Evolutionary conservation across 2,797 vertebrate genomes (phyloP), one percentile per base, ranked within the genome.

Genomic region (Phaenicophaeus curvirostris): DNA sequence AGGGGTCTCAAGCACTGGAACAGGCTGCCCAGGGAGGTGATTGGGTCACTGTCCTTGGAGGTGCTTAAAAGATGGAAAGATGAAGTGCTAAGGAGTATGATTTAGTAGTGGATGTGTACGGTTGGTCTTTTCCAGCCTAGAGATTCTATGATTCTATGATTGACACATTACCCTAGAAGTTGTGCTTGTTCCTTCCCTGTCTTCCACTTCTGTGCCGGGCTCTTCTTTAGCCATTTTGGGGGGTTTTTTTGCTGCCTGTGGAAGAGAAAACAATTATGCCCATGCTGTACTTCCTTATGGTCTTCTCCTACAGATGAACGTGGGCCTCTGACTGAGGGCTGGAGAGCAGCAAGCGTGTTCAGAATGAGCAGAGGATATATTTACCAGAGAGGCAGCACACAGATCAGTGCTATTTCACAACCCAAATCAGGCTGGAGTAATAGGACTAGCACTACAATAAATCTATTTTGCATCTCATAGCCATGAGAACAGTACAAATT

Each of bases 261-360:
- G 46, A 75, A 85, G 30, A 57, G 24, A 58, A 51, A 6, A 19
- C 12, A 17, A 39, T 33, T 21, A 59, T 16, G 21, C 23, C 20
- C 9, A 2, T 14, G 21, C 17, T 50, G 33, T 28, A 12, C 2
- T 4, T 51, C n/a, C 14, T 37, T 59, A 0, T 2, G 12, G 17
- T 9, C 28, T 13, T 8, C 25, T 37, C 51, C 4, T 6, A 14
- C 5, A 5, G 41, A 23, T 30, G 15, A 30, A 1, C 3, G 8
- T 3, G 9, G 31, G 7, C 8, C n/a, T 23, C 51, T 88, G 37
- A 6, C 7, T 12, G 24, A 46, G 42, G 33, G 42, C 78, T 73
- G 33, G 57, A 66, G 37, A 21, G n/a, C 58, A 35, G 35, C 2
- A 2, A 1, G 1, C 0, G 7, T 18, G 8, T 13, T 50, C 48